phyloP scores from a whole-genome alignment of 2,113 vertebrate species.

The Neopipo cinnamomea region DNA sequence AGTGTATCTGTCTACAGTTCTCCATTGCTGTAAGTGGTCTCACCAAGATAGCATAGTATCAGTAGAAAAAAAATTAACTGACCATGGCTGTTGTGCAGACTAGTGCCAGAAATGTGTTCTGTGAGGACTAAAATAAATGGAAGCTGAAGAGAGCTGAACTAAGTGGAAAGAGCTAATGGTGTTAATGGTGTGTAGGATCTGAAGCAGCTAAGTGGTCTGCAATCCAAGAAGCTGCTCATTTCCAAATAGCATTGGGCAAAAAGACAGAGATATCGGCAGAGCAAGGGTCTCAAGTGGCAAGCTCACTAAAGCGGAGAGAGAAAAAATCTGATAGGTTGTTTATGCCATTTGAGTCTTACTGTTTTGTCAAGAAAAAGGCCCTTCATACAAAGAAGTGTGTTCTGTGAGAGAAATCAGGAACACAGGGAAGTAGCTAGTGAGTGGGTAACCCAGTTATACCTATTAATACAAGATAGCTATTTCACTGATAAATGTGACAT shows the following conservation, averaged over 20 bases:
- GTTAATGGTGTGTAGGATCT: neutral
- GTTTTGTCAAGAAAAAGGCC: neutral
- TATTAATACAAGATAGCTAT: neutral
- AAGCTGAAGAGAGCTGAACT: neutral
- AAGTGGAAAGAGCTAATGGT: conserved; percentile 30
- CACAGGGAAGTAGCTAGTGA: neutral
- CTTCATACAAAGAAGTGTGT: neutral
- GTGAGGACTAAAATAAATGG: neutral
- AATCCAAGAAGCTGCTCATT: conserved; percentile 33
- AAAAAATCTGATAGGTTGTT: neutral
- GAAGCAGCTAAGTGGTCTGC: neutral
- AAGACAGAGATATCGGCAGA: neutral
- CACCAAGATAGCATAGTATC: neutral
- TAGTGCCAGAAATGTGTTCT: neutral
- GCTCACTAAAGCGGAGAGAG: neutral
- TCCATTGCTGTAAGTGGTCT: neutral
- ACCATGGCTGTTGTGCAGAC: neutral
- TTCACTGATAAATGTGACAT: neutral
- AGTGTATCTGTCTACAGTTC: neutral
- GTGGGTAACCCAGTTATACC: neutral
- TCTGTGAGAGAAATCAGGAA: neutral
- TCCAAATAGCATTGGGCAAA: neutral
- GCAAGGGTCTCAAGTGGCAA: neutral
- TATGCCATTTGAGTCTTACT: neutral
- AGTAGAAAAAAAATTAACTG: neutral